These are phyloP conservation scores for Sinotaia quadrata DNA, from an alignment of 2,888 invertebrate species.

Conservation along the genomic window DNA sequence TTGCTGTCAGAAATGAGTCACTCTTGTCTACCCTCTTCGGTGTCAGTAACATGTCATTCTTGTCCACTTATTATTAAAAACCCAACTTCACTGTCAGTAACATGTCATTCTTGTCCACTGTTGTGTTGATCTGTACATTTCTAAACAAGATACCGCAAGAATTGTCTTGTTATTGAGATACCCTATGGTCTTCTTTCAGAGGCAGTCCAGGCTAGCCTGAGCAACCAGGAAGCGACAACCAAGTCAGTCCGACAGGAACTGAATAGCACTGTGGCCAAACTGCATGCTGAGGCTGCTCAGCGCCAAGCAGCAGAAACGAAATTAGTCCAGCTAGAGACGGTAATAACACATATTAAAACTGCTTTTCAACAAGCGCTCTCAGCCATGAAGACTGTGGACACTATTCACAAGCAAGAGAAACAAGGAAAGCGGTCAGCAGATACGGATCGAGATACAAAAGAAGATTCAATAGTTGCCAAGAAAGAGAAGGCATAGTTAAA, in stretches of 20 bases:
- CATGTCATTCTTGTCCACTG: too few species aligned
- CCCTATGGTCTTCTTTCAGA: background rate
- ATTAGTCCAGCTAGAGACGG: conserved; percentile 13
- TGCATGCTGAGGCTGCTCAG: conserved; percentile 19
- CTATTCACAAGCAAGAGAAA: too few species aligned
- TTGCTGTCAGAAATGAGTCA: background rate
- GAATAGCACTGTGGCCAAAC: conserved; percentile 16
- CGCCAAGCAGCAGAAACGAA: conserved; percentile 13
- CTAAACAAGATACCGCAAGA: too few species aligned
- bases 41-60: too few species aligned
- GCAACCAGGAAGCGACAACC: conserved; percentile 20
- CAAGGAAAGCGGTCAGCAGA: too few species aligned
- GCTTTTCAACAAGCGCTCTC: conserved; percentile 12
- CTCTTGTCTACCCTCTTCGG: too few species aligned
- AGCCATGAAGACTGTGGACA: background rate
- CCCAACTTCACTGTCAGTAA: too few species aligned
- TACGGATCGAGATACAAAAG: background rate
- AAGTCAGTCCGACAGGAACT: conserved; percentile 18
- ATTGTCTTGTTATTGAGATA: too few species aligned
- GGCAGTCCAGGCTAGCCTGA: conserved; percentile 5
- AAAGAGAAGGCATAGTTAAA: background rate
- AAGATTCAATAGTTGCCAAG: background rate
- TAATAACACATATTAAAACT: background rate
- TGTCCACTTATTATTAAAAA: too few species aligned
- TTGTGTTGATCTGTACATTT: too few species aligned